Evolutionary conservation across 1,140 invertebrate genomes (phyloP).

Genomic region (Pseudomyrmex dendroicus): DNA sequence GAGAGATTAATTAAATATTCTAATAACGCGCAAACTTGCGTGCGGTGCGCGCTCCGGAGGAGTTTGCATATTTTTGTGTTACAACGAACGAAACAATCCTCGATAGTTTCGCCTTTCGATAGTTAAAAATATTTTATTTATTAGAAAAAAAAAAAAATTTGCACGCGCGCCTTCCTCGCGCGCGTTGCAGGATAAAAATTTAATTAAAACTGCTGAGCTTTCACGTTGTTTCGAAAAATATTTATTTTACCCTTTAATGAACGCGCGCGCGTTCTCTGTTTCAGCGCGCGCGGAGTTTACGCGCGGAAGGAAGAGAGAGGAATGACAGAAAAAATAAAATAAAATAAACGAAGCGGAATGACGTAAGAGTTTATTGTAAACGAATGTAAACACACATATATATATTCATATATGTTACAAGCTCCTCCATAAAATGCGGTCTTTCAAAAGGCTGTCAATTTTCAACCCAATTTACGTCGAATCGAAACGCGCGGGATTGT

Average conservation of each 20-base stretch:
- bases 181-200: no score
- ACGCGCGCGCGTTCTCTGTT: neutral
- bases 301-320: neutral
- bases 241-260: conserved; percentile 5
- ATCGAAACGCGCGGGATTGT: neutral
- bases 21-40: conserved; percentile 1
- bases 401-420: conserved; percentile 65
- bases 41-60: no score
- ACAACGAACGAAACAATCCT: no score
- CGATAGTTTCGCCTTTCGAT: neutral
- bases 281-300: neutral
- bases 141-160: neutral
- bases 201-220: neutral
- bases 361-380: conserved; percentile 69
- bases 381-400: conserved; percentile 18
- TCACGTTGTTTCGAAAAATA: neutral
- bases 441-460: conserved; percentile 58
- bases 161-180: no score
- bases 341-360: conserved; percentile 46
- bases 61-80: no score
- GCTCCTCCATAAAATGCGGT: conserved; percentile 57
- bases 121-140: neutral
- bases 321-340: conserved; percentile 4
- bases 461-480: conserved; percentile 5
- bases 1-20: conserved; percentile 8